Evolutionary conservation across 2,888 invertebrate species (phyloP), one percentile per base, ranked within the genome.

Genomic region (Caenorhabditis becei): DNA sequence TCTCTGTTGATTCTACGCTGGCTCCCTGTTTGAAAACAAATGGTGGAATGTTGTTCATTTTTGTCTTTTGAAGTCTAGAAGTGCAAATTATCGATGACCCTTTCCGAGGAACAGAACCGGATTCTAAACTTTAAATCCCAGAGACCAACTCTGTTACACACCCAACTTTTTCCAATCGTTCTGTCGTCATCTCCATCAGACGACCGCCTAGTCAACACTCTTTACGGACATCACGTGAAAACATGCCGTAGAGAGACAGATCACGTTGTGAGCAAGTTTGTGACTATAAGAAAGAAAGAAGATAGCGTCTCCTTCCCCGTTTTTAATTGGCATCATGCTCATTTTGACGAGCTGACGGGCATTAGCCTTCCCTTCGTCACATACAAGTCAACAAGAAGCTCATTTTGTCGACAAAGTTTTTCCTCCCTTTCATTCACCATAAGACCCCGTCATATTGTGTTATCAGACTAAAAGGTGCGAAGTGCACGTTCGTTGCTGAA

Each of bases 201-300:
- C 69, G 54, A 54, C 35, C 56, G 18, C 56, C 56, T 10, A n/a
- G 35, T 32, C 35, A 32, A 23, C 53, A 32, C 37, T 35, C n/a
- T 35, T 28, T 8, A 63, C 49, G 35, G 32, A 32, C 61, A 47
- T 62, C 71, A 71, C 71, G 61, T 62, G 71, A 32, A 54, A 70
- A 49, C 51, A 71, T 44, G 44, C 44, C n/a, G 41, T 32, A 35
- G 2, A 41, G 41, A 41, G 2, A 14, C 41, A 28, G 71, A 62
- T 62, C 62, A 70, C 59, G 51, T 51, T 70, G 69, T 18, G 59
- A 71, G 71, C 71, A 71, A 71, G 71, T 71, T 62, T 53, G 54
- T 28, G 28, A 54, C n/a, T 16, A 28, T 23, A 24, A 18, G 51
- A n/a, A 54, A 5, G 28, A 28, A n/a, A 26, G 28, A 54, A 18